Conservation (phyloP, 2,888 invertebrate genomes). For the Dasysyrphus tricinctus region DNA sequence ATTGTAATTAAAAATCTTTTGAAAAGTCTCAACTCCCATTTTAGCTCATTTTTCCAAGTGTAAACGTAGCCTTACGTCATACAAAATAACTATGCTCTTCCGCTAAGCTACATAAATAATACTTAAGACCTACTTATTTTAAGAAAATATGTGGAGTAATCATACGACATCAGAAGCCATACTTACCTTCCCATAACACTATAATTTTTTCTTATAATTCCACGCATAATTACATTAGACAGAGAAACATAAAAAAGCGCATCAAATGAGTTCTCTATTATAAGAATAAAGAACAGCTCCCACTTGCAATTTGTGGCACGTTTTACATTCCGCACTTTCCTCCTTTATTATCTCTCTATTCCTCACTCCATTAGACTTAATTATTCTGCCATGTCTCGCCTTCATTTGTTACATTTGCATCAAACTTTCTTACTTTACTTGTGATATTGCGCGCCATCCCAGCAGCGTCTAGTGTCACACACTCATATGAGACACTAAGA, state of each 20-base stretch:
- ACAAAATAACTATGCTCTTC: background rate
- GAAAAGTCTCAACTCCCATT: background rate
- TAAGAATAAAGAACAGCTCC: constrained; percentile 32
- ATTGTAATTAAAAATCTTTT: too few relatives aligned
- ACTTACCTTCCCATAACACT: background rate
- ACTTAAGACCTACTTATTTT: constrained; percentile 18
- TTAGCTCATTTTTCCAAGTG: background rate
- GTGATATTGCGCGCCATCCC: constrained; percentile 47
- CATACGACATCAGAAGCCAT: constrained; percentile 11
- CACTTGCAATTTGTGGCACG: constrained; percentile 16
- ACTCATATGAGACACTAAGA: constrained; percentile 61
- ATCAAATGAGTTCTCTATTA: constrained; percentile 26
- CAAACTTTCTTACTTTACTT: constrained; percentile 38
- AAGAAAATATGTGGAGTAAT: constrained; percentile 26
- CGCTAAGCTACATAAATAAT: constrained; percentile 1
- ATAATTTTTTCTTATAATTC: constrained; percentile 14
- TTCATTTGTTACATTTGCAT: constrained; percentile 57
- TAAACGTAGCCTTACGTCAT: background rate
- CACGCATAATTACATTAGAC: constrained; percentile 29
- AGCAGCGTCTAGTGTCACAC: constrained; percentile 48
- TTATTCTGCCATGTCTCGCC: constrained; percentile 43
- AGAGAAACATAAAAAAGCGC: constrained; percentile 19
- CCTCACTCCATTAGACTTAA: constrained; percentile 16
- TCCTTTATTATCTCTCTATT: background rate
- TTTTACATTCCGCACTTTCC: background rate